Base-by-base conservation (phyloP, 1,140 invertebrate genomes). In the Drosophila oshimai region DNA sequence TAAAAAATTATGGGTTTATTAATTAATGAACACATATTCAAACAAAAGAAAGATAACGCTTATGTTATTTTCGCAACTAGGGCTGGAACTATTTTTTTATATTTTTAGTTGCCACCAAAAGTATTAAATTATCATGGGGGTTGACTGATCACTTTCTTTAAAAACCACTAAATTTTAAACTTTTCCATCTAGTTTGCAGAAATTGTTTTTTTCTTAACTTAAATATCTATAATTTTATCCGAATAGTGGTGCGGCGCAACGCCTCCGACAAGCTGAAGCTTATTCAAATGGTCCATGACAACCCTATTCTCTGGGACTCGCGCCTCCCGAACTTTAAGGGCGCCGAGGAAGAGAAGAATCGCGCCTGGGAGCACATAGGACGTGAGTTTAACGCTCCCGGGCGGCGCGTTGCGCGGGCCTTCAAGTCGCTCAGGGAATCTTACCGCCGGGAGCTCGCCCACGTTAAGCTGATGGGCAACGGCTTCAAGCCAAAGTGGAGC, bases 311-410 rank as follows among this genome's bases (percentile, higher is more conserved):
- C 18, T 90, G 89, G 89, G 89, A 90, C 41, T 90, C 89, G 0
- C 89, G 89, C 6, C 42, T 90, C n/a, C 89, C 89, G n/a, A 90
- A 90, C 31, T 90, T 90, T 17, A 90, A 90, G 57, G 89, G 89
- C n/a, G 89, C 89, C 73, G 89, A 90, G 62, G 89, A 90, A 45
- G 89, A 90, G 33, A 90, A 90, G 65, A 90, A 87, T 41, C 89
- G 89, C 4, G 89, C 89, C 42, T 90, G 89, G 89, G 89, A 90
- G 53, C 64, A 75, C 39, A 90, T 90, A 31, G 89, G 89, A 2
- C 72, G 77, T 5, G 89, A 90, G 69, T 90, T 90, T 58, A 90
- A 86, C 87, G 81, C 89, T 44, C 89, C 89, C 20, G 89, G 89
- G 4, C 68, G 89, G 9, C 86, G 89, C 12, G 89, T 90, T 26